Conservation (phyloP, 1,140 invertebrate genomes). For the Aphelinus certus region DNA sequence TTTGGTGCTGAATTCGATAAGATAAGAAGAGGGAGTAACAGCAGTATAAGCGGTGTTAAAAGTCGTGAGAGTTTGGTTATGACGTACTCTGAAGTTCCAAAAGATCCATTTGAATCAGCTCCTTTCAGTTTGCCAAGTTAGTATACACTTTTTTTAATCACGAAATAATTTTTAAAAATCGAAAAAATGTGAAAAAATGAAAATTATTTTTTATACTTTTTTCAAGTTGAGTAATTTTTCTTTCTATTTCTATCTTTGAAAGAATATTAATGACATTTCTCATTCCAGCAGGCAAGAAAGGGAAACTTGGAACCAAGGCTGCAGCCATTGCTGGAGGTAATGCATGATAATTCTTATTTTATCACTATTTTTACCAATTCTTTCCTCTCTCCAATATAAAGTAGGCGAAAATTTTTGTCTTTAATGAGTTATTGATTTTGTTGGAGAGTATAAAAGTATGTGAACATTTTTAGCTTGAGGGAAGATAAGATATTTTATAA, state of each 20-base stretch:
- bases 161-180: neutral
- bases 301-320: conserved; percentile 68
- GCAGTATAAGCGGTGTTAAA: conserved; percentile 83
- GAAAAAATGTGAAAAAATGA: neutral
- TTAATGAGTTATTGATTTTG: conserved; percentile 8
- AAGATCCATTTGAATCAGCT: conserved; percentile 84
- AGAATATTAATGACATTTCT: neutral
- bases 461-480: conserved; percentile 15
- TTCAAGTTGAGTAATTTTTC: conserved; percentile 11
- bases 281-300: conserved; percentile 63
- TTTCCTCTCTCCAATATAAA: conserved; percentile 28
- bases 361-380: conserved; percentile 44
- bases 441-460: conserved; percentile 2
- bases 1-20: conserved; percentile 90
- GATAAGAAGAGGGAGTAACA: conserved; percentile 82
- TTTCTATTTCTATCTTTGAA: neutral
- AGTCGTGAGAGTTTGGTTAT: conserved; percentile 80
- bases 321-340: conserved; percentile 71
- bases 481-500: conserved; percentile 23
- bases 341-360: conserved; percentile 67
- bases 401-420: neutral
- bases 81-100: conserved; percentile 72
- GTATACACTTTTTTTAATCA: conserved; percentile 41
- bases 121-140: conserved; percentile 80
- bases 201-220: neutral